Conservation (phyloP, 1,140 invertebrate species). For the Leptopilina clavipes region DNA sequence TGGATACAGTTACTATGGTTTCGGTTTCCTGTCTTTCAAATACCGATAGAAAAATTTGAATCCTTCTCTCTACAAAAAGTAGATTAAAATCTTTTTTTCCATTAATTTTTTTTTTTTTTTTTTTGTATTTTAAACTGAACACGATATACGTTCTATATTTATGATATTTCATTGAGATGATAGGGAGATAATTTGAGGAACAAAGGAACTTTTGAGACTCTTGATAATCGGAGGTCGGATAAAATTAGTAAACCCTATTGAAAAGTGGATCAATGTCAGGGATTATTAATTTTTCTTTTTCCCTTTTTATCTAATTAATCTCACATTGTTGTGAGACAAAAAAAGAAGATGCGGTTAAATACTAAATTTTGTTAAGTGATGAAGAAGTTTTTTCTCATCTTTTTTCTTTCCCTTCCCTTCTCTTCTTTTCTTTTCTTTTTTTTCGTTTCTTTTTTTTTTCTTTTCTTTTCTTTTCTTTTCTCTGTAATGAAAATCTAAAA, state of each 20-base stretch:
- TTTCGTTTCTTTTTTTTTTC: too few relatives aligned
- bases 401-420: too few relatives aligned
- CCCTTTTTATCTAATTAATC: constrained; percentile 2
- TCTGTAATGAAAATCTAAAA: constrained; percentile 4
- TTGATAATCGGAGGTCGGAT: neutral
- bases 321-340: neutral
- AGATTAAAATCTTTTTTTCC: too few relatives aligned
- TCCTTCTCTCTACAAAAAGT: too few relatives aligned
- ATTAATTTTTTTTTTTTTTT: too few relatives aligned
- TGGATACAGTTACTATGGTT: too few relatives aligned
- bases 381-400: neutral
- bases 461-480: too few relatives aligned
- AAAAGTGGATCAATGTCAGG: constrained; percentile 13
- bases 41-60: too few relatives aligned
- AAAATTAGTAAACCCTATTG: neutral
- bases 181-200: neutral
- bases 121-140: too few relatives aligned
- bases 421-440: too few relatives aligned
- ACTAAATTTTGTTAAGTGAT: neutral
- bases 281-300: neutral
- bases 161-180: constrained; percentile 1
- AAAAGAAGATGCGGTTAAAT: neutral
- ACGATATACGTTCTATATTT: neutral
- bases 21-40: too few relatives aligned
- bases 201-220: too few relatives aligned